phyloP scores from a whole-genome alignment of 2,113 vertebrate genomes.

The Oenanthe oenanthe region DNA sequence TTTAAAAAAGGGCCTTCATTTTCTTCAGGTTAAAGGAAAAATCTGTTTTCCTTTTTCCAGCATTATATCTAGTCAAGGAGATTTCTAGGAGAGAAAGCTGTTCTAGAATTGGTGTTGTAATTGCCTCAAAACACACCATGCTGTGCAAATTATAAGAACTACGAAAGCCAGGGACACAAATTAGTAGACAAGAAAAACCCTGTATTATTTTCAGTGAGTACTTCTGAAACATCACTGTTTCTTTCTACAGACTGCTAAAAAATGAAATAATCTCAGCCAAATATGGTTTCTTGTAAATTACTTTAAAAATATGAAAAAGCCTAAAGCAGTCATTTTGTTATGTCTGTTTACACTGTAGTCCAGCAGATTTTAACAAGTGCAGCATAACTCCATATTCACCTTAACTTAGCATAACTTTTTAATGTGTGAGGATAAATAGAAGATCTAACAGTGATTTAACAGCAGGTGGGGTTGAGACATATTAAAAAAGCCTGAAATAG shows the following conservation, averaged over 20 bases:
- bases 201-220: conserved; percentile 7
- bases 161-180: background rate
- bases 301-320: background rate
- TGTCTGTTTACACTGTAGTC: background rate
- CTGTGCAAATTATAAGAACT: conserved; percentile 7
- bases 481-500: background rate
- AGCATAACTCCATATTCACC: background rate
- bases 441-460: background rate
- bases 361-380: background rate
- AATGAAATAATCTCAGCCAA: background rate
- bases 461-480: rapidly evolving
- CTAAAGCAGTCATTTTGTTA: background rate
- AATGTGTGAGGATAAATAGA: background rate
- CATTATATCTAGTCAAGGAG: background rate
- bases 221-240: background rate
- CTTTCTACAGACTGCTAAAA: background rate
- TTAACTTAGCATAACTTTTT: background rate
- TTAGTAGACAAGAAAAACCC: background rate
- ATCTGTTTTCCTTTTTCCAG: background rate
- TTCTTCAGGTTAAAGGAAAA: background rate
- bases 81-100: conserved; percentile 17
- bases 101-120: background rate
- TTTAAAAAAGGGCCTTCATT: background rate
- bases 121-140: background rate
- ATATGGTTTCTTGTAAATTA: background rate